Percentiles rank a stretch among this genome's conserved stretches.
Conservation (phyloP, 2,113 vertebrate species). For the Nothocercus julius region DNA sequence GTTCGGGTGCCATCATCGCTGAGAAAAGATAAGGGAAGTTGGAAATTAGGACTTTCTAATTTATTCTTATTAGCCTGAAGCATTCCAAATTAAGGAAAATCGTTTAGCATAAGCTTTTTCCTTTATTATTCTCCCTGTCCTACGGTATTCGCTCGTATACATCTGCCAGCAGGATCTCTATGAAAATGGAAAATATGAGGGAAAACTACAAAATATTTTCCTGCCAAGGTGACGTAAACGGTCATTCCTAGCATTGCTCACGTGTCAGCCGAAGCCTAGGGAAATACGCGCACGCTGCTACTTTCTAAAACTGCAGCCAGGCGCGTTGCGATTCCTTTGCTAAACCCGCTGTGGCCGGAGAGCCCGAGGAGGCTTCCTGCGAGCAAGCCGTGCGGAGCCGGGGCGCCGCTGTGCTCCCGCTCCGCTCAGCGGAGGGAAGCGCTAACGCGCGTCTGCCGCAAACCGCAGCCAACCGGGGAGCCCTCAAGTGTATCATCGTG, state of each 20-base stretch:
- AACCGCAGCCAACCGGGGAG: background rate
- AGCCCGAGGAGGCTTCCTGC: background rate
- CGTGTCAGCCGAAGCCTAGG: background rate
- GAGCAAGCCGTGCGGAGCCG: background rate
- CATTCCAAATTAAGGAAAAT: constrained; percentile 49
- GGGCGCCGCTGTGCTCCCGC: background rate
- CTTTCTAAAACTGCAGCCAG: background rate
- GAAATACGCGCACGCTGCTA: background rate
- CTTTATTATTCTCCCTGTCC: background rate
- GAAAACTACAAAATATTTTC: constrained; percentile 43
- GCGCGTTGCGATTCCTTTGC: background rate
- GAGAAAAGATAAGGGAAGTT: background rate
- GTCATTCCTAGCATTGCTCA: background rate
- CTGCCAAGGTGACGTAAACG: constrained; percentile 15
- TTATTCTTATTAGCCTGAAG: constrained; percentile 41
- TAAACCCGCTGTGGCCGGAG: background rate
- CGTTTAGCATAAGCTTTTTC: constrained; percentile 11
- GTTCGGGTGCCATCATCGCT: background rate
- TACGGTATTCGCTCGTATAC: background rate
- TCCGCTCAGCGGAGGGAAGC: background rate
- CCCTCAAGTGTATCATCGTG: no score
- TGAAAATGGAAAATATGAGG: constrained; percentile 43
- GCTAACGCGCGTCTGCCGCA: no score
- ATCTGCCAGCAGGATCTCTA: background rate
- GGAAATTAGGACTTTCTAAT: constrained; percentile 19